These are phyloP conservation scores for Oligia latruncula DNA, from an alignment of 2,888 invertebrate genomes.

Conservation along the genomic window DNA sequence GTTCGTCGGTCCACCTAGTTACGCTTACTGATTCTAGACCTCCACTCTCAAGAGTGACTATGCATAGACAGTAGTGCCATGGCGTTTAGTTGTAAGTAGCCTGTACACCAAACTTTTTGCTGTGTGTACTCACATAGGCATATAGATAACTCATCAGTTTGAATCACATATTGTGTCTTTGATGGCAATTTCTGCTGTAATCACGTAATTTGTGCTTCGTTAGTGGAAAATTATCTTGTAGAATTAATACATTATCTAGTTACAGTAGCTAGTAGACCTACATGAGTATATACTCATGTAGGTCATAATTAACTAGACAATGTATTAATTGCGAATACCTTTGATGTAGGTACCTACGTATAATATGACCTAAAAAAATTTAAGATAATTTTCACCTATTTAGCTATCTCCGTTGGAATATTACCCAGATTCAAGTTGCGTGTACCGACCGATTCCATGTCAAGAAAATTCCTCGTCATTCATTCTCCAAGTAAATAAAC, in stretches of 20 bases:
- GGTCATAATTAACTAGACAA: not conserved
- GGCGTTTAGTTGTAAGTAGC: not conserved
- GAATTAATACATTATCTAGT: not conserved
- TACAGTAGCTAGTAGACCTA: too few relatives aligned
- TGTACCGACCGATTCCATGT: not conserved
- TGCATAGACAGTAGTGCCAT: not conserved
- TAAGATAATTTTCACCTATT: not conserved
- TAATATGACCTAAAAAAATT: not conserved
- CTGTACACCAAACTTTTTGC: too few relatives aligned
- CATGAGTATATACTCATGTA: too few relatives aligned
- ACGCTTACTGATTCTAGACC: not conserved
- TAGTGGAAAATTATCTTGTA: not conserved
- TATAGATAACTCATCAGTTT: too few relatives aligned
- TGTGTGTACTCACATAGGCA: not conserved
- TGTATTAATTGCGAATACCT: too few relatives aligned
- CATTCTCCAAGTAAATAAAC: conserved; percentile 8
- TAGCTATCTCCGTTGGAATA: not conserved
- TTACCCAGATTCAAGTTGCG: not conserved
- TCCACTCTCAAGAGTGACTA: not conserved
- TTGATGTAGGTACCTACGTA: too few relatives aligned
- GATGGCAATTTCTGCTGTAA: conserved; percentile 6
- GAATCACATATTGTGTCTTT: not conserved
- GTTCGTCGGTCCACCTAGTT: too few relatives aligned
- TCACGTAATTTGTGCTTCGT: conserved; percentile 6
- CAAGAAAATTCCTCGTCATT: conserved; percentile 4